Conservation (phyloP, 2,113 vertebrate genomes). For the Cryptomyrus ogoouensis region DNA sequence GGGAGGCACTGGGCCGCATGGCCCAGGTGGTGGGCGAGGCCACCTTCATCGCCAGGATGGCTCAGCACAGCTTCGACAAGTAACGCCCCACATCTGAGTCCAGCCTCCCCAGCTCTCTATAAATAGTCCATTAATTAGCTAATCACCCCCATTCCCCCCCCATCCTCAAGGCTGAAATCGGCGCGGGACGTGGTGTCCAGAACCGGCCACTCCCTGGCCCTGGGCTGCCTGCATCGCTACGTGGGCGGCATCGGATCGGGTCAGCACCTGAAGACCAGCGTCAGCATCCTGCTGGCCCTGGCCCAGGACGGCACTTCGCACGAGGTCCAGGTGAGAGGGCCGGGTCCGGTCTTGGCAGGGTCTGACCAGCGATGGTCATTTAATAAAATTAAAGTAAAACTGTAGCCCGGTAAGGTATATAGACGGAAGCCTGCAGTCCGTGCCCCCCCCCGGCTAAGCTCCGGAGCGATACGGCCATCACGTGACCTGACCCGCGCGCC, state of each 20-base stretch:
- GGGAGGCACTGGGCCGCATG: constrained; percentile 95
- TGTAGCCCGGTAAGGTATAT: background rate
- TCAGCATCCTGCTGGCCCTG: constrained; percentile 92
- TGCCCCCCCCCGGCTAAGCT: background rate
- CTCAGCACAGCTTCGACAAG: constrained; percentile 98
- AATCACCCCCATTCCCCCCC: background rate
- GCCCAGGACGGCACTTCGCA: constrained; percentile 95
- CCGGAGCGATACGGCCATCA: background rate
- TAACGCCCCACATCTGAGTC: constrained; percentile 46
- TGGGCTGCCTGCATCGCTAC: constrained; percentile 94
- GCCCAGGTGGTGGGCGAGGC: constrained; percentile 97
- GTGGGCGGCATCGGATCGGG: constrained; percentile 98
- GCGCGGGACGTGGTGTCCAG: constrained; percentile 95
- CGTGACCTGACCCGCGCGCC: background rate
- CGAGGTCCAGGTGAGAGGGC: constrained; percentile 84
- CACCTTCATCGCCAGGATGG: constrained; percentile 96
- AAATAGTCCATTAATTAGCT: background rate
- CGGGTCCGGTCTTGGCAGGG: background rate
- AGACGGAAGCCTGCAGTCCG: background rate
- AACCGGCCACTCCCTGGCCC: constrained; percentile 91
- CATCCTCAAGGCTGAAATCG: constrained; percentile 77
- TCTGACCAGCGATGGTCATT: background rate
- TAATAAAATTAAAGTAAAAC: background rate
- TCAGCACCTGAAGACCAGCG: constrained; percentile 96
- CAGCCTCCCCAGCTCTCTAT: background rate